phyloP scores from a whole-genome alignment of 1,140 invertebrate species.

The Portunus trituberculatus region DNA sequence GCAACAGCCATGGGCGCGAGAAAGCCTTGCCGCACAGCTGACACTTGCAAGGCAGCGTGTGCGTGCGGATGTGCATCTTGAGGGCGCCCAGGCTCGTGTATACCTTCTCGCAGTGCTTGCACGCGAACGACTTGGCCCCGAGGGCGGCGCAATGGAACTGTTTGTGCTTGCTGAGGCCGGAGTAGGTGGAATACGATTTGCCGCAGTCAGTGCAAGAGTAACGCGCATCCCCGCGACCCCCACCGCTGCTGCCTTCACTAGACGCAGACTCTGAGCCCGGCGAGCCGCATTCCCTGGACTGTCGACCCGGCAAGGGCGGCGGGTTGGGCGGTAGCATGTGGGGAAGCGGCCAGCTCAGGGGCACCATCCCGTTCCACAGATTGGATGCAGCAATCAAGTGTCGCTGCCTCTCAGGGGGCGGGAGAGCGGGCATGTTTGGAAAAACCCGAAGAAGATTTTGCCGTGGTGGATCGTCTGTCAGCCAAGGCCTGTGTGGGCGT shows the following conservation, averaged over 20 bases:
- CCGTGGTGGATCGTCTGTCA: conserved; percentile 55
- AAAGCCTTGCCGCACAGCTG: conserved; percentile 71
- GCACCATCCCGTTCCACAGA: conserved; percentile 55
- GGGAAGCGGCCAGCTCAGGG: conserved; percentile 50
- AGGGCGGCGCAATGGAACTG: conserved; percentile 70
- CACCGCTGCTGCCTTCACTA: conserved; percentile 62
- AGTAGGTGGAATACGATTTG: conserved; percentile 71
- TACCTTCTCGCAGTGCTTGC: conserved; percentile 72
- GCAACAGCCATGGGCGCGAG: conserved; percentile 70
- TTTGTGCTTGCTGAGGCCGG: conserved; percentile 72
- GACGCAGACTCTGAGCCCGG: conserved; percentile 68
- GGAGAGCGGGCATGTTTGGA: neutral
- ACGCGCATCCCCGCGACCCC: conserved; percentile 50
- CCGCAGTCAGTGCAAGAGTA: conserved; percentile 61
- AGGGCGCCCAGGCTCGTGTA: conserved; percentile 71
- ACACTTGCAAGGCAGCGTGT: conserved; percentile 73
- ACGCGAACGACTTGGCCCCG: conserved; percentile 65
- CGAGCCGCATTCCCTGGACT: conserved; percentile 45
- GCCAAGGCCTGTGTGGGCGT: conserved; percentile 62
- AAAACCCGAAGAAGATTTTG: neutral
- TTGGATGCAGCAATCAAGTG: conserved; percentile 6
- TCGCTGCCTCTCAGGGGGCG: neutral
- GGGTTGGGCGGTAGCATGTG: conserved; percentile 11
- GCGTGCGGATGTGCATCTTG: conserved; percentile 73
- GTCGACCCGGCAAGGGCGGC: conserved; percentile 43